Evolutionary conservation across 2,888 invertebrate species (phyloP).

Genomic region (Protodeltote pygarga): DNA sequence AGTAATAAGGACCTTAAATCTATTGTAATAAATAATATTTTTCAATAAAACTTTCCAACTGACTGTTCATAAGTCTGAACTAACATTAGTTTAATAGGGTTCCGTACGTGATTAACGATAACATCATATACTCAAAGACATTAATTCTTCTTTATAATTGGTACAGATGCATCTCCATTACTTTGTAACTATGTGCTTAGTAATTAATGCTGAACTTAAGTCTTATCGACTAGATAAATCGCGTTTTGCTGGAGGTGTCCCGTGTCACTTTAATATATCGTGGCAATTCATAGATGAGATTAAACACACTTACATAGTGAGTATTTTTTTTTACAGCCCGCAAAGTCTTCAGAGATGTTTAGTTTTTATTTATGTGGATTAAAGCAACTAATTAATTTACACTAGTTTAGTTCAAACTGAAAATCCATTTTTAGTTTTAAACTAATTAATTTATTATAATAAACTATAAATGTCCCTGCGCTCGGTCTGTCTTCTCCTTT

Average conservation of each 20-base stretch:
- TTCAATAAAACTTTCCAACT: no score
- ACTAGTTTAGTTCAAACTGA: no score
- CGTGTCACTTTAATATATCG: conserved; percentile 28
- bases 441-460: no score
- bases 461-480: no score
- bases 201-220: conserved; percentile 33
- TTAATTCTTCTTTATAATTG: conserved; percentile 43
- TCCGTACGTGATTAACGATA: conserved; percentile 48
- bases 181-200: conserved; percentile 29
- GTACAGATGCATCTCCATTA: conserved; percentile 44
- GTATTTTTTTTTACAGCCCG: conserved; percentile 4
- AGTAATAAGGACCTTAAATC: no score
- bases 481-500: no score
- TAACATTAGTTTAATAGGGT: conserved; percentile 36
- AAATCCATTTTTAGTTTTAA: no score
- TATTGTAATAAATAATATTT: no score
- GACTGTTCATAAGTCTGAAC: conserved; percentile 16
- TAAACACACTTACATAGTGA: conserved; percentile 17
- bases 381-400: no score
- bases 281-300: conserved; percentile 20
- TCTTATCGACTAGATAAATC: conserved; percentile 36
- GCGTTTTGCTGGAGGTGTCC: conserved; percentile 23
- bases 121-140: conserved; percentile 19
- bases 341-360: no score
- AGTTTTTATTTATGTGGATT: no score